Base-by-base conservation (phyloP, 1,140 invertebrate genomes). In the Sminthurides bifidus region DNA sequence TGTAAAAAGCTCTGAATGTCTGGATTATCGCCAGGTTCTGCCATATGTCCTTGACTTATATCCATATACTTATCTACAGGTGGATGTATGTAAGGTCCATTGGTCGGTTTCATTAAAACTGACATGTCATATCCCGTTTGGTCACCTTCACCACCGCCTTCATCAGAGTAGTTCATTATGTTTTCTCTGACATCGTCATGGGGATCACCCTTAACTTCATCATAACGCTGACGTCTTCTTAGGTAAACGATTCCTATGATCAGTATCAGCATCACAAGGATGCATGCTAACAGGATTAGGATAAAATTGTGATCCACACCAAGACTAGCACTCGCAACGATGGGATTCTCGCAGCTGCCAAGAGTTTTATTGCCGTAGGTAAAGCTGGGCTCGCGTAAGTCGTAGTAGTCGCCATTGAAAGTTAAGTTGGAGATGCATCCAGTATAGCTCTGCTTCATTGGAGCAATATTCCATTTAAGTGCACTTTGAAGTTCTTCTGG, bases 141-240 rank as follows among this genome's bases (percentile, higher is more conserved):
- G 67, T 97, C 92, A 15, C 88, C 87, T 72, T 96, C 92, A 63
- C 92, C 92, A 66, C 89, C 92, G 33, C 92, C 92, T 73, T 97
- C 92, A 66, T 96, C 93, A 70, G 94, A 89, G 67, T 97, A 96
- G 66, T 89, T 89, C 58, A 96, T 94, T 59, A 97, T 95, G 66
- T 92, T 97, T 72, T 96, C 92, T 59, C 92, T 75, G 31, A 95
- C 92, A 69, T 97, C 93, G 68, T 96, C 92, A 63, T 90, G 81
- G n/a, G 73, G 70, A 67, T 95, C 91, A 68, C 93, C 93, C 30
- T 89, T 83, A 64, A 84, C 78, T 55, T 90, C 88, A 67, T 93
- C 85, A 14, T 72, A 68, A 10, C 84, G 81, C 63, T 84, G 81
- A 38, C 67, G 67, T 30, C 83, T 77, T 59, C 83, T 78, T 65